Percentiles rank a stretch among this genome's conserved stretches.
phyloP scores from a whole-genome alignment of 2,113 vertebrate genomes.

The Notarius quadriscutis region DNA sequence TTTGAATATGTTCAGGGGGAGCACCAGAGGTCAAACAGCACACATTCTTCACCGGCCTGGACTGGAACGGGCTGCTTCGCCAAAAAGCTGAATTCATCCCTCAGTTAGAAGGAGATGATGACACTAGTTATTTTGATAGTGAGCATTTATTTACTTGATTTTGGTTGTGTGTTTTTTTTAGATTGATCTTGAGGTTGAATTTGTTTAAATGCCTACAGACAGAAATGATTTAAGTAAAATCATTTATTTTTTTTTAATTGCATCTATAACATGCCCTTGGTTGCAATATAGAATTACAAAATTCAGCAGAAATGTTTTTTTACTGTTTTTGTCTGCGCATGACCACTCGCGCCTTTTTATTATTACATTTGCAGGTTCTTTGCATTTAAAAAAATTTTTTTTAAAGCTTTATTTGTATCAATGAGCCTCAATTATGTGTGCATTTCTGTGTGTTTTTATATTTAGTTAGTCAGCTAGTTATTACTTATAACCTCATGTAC shows the following conservation, averaged over 20 bases:
- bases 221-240: background rate
- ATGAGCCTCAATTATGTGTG: background rate
- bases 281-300: background rate
- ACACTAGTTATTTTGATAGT: conserved; percentile 99
- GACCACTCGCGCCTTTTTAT: background rate
- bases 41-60: conserved; percentile 85
- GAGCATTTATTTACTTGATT: conserved; percentile 51
- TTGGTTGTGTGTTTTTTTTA: background rate
- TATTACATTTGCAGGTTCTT: background rate
- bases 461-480: background rate
- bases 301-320: background rate
- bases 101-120: conserved; percentile 91
- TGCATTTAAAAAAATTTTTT: background rate
- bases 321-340: background rate
- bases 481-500: background rate
- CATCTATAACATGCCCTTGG: background rate
- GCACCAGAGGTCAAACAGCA: conserved; percentile 90
- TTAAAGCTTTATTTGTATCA: background rate
- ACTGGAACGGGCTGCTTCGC: conserved; percentile 92
- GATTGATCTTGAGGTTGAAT: background rate
- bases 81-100: conserved; percentile 97
- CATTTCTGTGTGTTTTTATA: background rate
- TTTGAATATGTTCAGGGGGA: conserved; percentile 74
- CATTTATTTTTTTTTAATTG: background rate
- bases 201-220: background rate